These are phyloP conservation scores for Coregonus suidteri DNA, from an alignment of 2,797 vertebrate species.

Conservation along the genomic window DNA sequence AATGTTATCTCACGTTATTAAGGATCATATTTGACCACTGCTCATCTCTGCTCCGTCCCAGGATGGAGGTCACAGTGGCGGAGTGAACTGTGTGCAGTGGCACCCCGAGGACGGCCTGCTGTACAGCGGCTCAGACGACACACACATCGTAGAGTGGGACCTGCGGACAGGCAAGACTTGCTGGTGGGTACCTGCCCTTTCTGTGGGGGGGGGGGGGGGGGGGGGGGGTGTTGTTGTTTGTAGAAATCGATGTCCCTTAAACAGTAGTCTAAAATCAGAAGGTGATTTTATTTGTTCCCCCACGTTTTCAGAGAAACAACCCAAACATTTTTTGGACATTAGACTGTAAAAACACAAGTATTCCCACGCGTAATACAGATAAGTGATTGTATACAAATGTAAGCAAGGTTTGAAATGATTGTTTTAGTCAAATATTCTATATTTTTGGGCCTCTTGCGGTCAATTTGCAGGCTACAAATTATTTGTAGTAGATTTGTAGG, in stretches of 20 bases:
- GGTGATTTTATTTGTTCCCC: no score
- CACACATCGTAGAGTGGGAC: conserved; percentile 94
- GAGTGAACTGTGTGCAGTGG: conserved; percentile 93
- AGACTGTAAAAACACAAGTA: no score
- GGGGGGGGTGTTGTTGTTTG: no score
- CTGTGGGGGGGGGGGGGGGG: background rate
- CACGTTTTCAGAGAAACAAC: no score
- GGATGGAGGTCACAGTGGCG: conserved; percentile 89
- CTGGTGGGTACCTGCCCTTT: conserved; percentile 77
- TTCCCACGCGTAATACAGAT: no score
- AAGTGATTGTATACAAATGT: no score
- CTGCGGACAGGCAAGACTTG: conserved; percentile 89
- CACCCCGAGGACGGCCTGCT: conserved; percentile 87
- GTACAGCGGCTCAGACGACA: conserved; percentile 97
- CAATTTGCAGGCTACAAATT: no score
- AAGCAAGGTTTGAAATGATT: no score
- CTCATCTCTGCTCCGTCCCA: conserved; percentile 52
- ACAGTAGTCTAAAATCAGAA: background rate
- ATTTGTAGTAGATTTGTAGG: no score
- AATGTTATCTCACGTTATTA: background rate
- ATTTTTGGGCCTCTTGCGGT: no score
- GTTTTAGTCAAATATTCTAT: no score
- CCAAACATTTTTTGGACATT: no score
- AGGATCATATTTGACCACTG: background rate
- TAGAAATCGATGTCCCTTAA: background rate